Base-by-base conservation (phyloP, 2,888 invertebrate species). In the Drosophila atripex region DNA sequence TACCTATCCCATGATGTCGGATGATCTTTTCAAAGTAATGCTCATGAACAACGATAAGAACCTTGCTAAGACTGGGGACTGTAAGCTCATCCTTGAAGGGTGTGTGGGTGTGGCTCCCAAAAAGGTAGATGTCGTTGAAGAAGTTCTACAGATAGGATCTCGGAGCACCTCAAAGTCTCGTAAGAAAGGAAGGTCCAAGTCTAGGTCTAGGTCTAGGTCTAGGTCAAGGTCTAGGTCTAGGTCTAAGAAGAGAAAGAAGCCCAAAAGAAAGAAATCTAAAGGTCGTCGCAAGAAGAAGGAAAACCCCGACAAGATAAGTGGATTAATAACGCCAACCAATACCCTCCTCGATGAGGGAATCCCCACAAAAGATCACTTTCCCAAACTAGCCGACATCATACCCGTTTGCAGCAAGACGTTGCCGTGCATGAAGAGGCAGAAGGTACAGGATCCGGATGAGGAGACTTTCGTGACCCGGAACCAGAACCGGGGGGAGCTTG, bases 381-480 rank as follows among this genome's bases (percentile, higher is more conserved):
- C 46, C 25, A 65, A 39, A 23, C 32, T 46, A 0, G 5, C 11
- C 11, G 9, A 71, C 73, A 16, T 41, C 8, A 23, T 30, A 38
- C 7, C 47, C 43, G 0, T 1, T 16, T 56, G 49, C 39, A 61
- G 61, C 16, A 41, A 28, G 4, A 45, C 49, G 16, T 25, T 47
- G 23, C 45, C 2, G 8, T 61, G 45, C 23, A 2, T 21, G 0
- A 23, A 8, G 5, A n/a, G 11, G 12, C 1, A 7, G 1, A 14
- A 30, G 0, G 0, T 1, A 0, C 0, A 11, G 0, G 0, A 18
- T 4, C 0, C 7, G 2, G 30, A 16, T 5, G 3, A 16, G 16
- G 16, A 47, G 2, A 14, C n/a, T 0, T 71, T 56, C 8, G 45
- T 38, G 8, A 60, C 0, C 1, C 41, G 3, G 18, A 54, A 4